A percentile compares a stretch with the other conserved stretches of the same genome.
Conservation (phyloP, 2,797 vertebrate species). For the Microhierax caerulescens region DNA sequence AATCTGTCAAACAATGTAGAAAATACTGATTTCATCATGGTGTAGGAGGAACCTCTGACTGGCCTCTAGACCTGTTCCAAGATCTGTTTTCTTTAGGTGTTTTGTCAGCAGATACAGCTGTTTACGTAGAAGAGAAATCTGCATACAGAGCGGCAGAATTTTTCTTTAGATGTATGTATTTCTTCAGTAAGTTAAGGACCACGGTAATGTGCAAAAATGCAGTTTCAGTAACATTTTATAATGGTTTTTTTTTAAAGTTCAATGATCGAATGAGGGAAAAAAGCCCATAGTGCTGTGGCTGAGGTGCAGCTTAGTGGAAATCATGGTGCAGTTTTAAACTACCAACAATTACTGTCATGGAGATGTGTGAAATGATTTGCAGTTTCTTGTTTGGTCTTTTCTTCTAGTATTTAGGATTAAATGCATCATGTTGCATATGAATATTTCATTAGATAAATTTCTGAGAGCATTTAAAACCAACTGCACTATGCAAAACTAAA, state of each 20-base stretch:
- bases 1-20: not conserved
- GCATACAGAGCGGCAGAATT: not conserved
- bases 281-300: not conserved
- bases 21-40: not conserved
- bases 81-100: not conserved
- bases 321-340: not conserved
- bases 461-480: not conserved
- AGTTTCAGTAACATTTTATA: not conserved
- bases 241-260: not conserved
- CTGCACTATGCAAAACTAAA: not conserved
- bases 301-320: not conserved
- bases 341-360: rapidly evolving
- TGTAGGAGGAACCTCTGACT: not conserved
- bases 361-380: not conserved
- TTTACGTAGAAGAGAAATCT: not conserved
- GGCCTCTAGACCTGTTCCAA: not conserved
- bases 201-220: not conserved
- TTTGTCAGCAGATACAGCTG: not conserved
- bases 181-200: not conserved
- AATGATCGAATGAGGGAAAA: not conserved
- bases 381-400: not conserved
- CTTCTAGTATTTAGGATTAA: not conserved
- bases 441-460: not conserved
- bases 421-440: not conserved
- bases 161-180: not conserved